phyloP scores from a whole-genome alignment of 2,113 vertebrate genomes.

The Callospermophilus lateralis region DNA sequence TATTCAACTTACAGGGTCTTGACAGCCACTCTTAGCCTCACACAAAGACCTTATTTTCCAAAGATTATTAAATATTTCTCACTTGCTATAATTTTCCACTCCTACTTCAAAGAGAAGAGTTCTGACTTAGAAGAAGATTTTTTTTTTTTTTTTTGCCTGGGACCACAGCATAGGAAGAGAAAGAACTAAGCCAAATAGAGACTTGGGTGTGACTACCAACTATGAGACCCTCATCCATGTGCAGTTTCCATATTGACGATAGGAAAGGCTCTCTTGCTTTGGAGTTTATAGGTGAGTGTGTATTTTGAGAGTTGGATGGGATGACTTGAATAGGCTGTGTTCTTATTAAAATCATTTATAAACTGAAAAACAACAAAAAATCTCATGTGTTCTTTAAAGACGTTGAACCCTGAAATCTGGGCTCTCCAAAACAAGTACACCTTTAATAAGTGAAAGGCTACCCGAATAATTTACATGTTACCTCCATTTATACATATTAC shows the following conservation, averaged over 20 bases:
- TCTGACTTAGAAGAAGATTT: background rate
- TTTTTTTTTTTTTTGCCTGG: background rate
- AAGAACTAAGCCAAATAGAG: background rate
- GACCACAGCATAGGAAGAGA: background rate
- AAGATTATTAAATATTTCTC: background rate
- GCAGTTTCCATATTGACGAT: background rate
- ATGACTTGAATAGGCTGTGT: background rate
- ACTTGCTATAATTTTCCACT: background rate
- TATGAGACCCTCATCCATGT: too few species aligned
- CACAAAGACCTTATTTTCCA: background rate
- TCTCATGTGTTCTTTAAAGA: background rate
- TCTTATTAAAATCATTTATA: slow-evolving; percentile 34
- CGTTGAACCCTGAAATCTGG: background rate
- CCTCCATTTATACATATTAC: background rate
- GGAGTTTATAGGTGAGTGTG: background rate
- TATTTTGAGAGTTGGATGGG: background rate
- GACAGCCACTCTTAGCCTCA: background rate
- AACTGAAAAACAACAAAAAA: background rate
- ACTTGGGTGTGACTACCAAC: background rate
- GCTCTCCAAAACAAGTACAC: background rate
- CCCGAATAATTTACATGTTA: background rate
- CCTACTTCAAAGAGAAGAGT: background rate
- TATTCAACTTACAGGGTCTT: background rate
- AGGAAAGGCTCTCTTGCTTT: background rate
- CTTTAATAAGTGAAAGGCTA: background rate